Evolutionary conservation across 1,140 invertebrate genomes (phyloP).

Genomic region (Aphaenogaster rudis): DNA sequence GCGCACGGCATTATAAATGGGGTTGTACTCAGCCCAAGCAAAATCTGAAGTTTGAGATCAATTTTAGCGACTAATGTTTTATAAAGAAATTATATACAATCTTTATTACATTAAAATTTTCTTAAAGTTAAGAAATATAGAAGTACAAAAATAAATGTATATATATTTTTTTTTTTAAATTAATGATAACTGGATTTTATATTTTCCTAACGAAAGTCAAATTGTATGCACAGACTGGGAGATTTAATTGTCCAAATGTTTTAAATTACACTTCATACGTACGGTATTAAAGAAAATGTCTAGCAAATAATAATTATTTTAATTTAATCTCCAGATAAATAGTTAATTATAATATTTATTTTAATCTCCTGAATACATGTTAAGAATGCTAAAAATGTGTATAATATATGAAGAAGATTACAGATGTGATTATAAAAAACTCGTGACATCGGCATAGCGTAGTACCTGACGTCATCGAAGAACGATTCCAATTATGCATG

Average conservation of each 20-base stretch:
- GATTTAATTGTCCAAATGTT: neutral
- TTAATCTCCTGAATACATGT: neutral
- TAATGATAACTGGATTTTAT: neutral
- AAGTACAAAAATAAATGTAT: neutral
- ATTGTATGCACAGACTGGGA: neutral
- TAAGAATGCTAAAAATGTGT: neutral
- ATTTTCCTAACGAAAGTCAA: neutral
- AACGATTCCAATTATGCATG: slow-evolving; percentile 60
- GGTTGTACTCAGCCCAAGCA: neutral
- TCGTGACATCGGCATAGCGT: no score
- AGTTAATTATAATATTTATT: neutral
- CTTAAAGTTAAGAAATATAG: neutral
- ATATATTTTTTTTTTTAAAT: neutral
- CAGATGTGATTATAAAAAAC: neutral
- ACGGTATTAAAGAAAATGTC: no score
- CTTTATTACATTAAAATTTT: neutral
- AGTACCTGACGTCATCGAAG: slow-evolving; percentile 46
- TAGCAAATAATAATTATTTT: no score
- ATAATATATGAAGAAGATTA: neutral
- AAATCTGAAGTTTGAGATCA: slow-evolving; percentile 9
- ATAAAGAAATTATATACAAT: neutral
- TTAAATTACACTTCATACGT: neutral
- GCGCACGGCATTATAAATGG: neutral
- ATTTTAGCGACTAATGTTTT: slow-evolving; percentile 12
- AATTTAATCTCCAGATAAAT: no score